A percentile compares a stretch with the other conserved stretches of the same genome.
Evolutionary conservation across 2,797 vertebrate species (phyloP).

Genomic region (Geotrypetes seraphini): DNA sequence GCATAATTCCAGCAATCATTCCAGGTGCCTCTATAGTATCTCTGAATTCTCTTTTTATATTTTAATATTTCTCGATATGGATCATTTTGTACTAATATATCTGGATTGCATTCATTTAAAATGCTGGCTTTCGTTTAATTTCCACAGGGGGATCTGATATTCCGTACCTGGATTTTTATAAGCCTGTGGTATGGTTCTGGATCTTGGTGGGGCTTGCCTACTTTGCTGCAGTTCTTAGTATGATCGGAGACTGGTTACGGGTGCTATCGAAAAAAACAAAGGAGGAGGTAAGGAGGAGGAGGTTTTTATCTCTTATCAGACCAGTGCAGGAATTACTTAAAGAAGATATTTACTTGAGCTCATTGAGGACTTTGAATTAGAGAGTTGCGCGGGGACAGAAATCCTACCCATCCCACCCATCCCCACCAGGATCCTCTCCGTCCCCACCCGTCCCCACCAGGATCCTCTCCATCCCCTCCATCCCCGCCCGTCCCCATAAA

Average conservation of each 20-base stretch:
- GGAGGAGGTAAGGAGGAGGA: constrained; percentile 73
- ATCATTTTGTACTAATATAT: too few relatives aligned
- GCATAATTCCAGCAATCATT: too few relatives aligned
- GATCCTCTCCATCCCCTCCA: too few relatives aligned
- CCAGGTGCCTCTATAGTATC: too few relatives aligned
- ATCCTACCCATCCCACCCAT: too few relatives aligned
- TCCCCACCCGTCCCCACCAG: too few relatives aligned
- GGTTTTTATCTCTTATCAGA: accelerated
- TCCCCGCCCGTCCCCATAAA: too few relatives aligned
- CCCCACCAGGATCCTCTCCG: too few relatives aligned
- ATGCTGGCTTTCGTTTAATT: background rate
- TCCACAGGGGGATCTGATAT: constrained; percentile 73
- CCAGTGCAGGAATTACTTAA: too few relatives aligned
- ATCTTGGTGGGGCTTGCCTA: constrained; percentile 94
- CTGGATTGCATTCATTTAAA: background rate
- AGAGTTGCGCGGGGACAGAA: too few relatives aligned
- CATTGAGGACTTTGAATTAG: background rate
- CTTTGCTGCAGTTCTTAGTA: constrained; percentile 95
- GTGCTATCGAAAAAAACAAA: constrained; percentile 97
- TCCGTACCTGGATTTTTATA: constrained; percentile 88
- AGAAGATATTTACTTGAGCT: background rate
- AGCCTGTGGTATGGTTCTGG: constrained; percentile 96
- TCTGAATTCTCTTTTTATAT: too few relatives aligned
- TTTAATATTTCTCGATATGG: too few relatives aligned
- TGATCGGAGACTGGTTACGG: constrained; percentile 96